Evolutionary conservation across 2,888 invertebrate genomes (phyloP).

Genomic region (Eupeodes luniger): DNA sequence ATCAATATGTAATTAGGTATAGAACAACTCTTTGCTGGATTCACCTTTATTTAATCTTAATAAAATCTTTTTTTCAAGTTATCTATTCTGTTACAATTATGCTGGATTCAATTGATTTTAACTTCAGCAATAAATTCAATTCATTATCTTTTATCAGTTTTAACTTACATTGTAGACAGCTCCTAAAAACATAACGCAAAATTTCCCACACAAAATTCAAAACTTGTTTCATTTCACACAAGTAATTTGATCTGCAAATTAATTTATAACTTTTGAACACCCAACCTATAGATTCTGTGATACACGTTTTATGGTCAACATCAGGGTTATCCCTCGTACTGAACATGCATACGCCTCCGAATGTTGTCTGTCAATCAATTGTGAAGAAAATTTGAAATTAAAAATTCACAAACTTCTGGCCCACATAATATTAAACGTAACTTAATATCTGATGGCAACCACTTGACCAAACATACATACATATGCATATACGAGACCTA

Average conservation of each 20-base stretch:
- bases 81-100: too few species aligned
- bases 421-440: slow-evolving; percentile 57
- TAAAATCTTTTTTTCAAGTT: too few species aligned
- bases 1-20: too few species aligned
- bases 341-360: background rate
- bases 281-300: background rate
- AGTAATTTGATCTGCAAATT: slow-evolving; percentile 65
- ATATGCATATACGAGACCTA: too few species aligned
- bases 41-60: too few species aligned
- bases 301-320: slow-evolving; percentile 8
- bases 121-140: background rate
- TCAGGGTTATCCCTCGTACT: background rate
- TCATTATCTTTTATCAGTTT: background rate
- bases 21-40: too few species aligned
- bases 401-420: slow-evolving; percentile 46
- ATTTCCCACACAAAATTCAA: slow-evolving; percentile 6
- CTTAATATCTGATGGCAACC: slow-evolving; percentile 51
- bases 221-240: slow-evolving; percentile 55
- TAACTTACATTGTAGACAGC: background rate
- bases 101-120: too few species aligned
- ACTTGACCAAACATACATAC: slow-evolving; percentile 53
- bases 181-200: too few species aligned
- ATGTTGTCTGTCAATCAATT: slow-evolving; percentile 47
- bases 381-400: slow-evolving; percentile 55
- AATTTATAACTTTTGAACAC: slow-evolving; percentile 34